A percentile compares a stretch with the other conserved stretches of the same genome.
Conservation (phyloP, 2,888 invertebrate species). For the Agrotis segetum region DNA sequence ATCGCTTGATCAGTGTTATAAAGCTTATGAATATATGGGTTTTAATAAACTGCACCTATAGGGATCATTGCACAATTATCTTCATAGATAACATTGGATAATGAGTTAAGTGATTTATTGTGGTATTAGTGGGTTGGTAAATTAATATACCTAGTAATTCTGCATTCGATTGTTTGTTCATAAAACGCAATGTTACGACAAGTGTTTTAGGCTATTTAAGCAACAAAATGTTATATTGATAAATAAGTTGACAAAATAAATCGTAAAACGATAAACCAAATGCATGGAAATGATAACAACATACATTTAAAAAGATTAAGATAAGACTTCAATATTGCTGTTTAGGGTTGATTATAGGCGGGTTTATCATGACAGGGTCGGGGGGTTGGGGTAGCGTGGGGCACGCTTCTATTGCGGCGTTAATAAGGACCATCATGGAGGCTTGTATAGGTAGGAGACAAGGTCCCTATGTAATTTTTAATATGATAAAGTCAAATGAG, state of each 20-base stretch:
- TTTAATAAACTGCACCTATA: conserved; percentile 37
- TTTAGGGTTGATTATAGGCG: neutral
- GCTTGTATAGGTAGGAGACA: too few relatives aligned
- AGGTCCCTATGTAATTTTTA: too few relatives aligned
- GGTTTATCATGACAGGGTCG: neutral
- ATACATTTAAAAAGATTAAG: neutral
- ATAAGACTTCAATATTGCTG: neutral
- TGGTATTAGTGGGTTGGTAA: conserved; percentile 1
- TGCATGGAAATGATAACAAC: neutral
- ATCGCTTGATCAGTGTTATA: conserved; percentile 9
- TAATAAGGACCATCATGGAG: too few relatives aligned
- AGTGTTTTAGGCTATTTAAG: neutral
- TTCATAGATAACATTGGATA: conserved; percentile 13
- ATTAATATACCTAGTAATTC: conserved; percentile 8
- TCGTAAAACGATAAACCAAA: conserved; percentile 13
- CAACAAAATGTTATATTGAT: conserved; percentile 2
- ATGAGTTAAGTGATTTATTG: conserved; percentile 29
- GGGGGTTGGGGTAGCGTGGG: too few relatives aligned
- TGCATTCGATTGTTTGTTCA: conserved; percentile 4
- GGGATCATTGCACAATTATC: conserved; percentile 4
- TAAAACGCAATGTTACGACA: neutral
- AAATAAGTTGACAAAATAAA: conserved; percentile 6
- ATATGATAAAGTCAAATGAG: too few relatives aligned
- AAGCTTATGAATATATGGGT: conserved; percentile 27
- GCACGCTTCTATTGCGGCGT: too few relatives aligned